Percentiles rank a stretch among this genome's conserved stretches.
Evolutionary conservation across 2,888 invertebrate genomes (phyloP).

Genomic region (Apantesis nais): DNA sequence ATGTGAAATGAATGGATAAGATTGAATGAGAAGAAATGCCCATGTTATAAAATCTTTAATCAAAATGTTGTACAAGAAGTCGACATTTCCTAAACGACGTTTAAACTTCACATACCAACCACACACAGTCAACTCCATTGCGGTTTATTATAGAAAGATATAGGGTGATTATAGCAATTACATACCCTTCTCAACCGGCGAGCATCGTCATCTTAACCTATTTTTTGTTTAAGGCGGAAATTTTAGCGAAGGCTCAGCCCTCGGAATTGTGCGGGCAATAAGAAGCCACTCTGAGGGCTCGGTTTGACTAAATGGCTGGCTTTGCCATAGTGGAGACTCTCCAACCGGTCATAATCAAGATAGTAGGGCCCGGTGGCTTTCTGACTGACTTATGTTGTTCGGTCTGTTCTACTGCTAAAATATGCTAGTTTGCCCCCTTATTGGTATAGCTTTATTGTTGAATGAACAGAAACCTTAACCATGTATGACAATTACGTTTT

Average conservation of each 20-base stretch:
- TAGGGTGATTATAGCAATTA: background rate
- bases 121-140: background rate
- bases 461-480: conserved; percentile 31
- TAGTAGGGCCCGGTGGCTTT: background rate
- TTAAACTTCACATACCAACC: background rate
- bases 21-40: background rate
- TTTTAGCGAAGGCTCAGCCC: background rate
- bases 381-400: background rate
- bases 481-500: conserved; percentile 44
- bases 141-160: background rate
- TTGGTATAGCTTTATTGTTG: conserved; percentile 19
- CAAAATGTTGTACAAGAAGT: background rate
- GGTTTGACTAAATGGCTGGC: background rate
- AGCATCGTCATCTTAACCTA: background rate
- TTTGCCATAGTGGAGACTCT: background rate
- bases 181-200: background rate
- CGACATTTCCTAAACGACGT: background rate
- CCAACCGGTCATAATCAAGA: background rate
- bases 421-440: background rate
- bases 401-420: background rate
- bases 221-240: background rate
- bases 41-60: background rate
- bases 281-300: no score
- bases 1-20: no score
- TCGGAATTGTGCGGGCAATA: no score